phyloP scores from a whole-genome alignment of 2,797 vertebrate genomes.

The Oryzias dopingdopingensis region DNA sequence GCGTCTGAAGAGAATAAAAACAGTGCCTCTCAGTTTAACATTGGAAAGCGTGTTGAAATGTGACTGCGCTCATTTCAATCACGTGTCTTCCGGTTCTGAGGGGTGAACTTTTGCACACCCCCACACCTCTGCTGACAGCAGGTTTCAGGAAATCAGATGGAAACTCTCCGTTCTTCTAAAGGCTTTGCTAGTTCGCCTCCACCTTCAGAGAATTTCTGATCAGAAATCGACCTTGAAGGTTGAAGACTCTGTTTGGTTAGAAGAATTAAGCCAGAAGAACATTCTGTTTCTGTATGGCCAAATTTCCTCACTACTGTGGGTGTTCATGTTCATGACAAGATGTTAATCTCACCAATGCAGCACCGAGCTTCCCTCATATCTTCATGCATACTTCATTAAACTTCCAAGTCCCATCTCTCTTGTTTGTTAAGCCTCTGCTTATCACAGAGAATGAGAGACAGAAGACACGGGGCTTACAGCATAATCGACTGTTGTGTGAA shows the following conservation, averaged over 20 bases:
- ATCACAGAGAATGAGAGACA: slow-evolving; percentile 8
- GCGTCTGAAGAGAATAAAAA: too few species aligned
- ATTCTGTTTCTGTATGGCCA: too few species aligned
- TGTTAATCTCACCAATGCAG: slow-evolving; percentile 5
- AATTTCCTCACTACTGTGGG: too few species aligned
- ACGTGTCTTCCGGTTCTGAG: slow-evolving; percentile 42
- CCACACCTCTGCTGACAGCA: slow-evolving; percentile 33
- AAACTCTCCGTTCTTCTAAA: not conserved
- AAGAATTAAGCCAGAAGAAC: slow-evolving; percentile 8
- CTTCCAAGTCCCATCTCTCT: slow-evolving; percentile 19
- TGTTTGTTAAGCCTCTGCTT: slow-evolving; percentile 8
- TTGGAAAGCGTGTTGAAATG: slow-evolving; percentile 21
- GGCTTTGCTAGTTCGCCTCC: too few species aligned
- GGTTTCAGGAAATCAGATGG: slow-evolving; percentile 40
- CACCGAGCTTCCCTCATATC: slow-evolving; percentile 10
- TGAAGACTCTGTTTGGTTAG: too few species aligned
- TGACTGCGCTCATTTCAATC: slow-evolving; percentile 33
- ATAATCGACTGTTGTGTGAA: slow-evolving; percentile 49
- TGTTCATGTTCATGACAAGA: slow-evolving; percentile 4
- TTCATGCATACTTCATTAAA: not conserved
- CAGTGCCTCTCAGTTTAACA: not conserved
- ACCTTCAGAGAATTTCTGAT: too few species aligned
- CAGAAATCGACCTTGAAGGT: not conserved
- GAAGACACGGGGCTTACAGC: slow-evolving; percentile 41
- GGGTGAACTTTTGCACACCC: slow-evolving; percentile 33